phyloP scores from a whole-genome alignment of 2,888 invertebrate genomes.

The Melieria omissa region DNA sequence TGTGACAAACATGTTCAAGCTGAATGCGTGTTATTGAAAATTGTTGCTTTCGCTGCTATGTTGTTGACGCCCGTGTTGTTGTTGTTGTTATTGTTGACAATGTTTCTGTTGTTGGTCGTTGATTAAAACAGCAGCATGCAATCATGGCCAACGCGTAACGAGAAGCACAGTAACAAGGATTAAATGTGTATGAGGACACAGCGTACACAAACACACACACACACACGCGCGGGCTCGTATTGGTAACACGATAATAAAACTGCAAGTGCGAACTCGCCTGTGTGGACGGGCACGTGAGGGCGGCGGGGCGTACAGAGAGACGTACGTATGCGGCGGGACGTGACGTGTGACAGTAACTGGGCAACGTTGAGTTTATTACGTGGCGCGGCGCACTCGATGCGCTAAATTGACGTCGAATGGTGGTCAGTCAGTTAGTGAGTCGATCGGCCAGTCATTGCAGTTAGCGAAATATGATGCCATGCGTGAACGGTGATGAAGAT shows the following conservation, averaged over 20 bases:
- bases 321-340: not conserved
- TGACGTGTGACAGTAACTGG: slow-evolving; percentile 22
- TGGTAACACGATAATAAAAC: not conserved
- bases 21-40: too few species aligned
- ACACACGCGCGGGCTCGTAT: not conserved
- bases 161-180: too few species aligned
- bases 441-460: not conserved
- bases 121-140: too few species aligned
- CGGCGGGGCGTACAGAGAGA: not conserved
- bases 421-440: not conserved
- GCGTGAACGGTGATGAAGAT: slow-evolving; percentile 23
- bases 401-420: slow-evolving; percentile 2
- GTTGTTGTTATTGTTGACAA: too few species aligned
- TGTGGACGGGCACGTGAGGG: not conserved
- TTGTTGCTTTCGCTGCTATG: too few species aligned
- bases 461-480: slow-evolving; percentile 7
- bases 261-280: not conserved
- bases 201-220: not conserved
- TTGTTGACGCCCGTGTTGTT: too few species aligned
- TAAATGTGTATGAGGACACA: not conserved
- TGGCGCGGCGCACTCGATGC: not conserved
- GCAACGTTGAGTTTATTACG: too few species aligned
- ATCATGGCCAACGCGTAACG: too few species aligned
- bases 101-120: too few species aligned
- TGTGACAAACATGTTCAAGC: too few species aligned